Evolutionary conservation across 2,888 invertebrate genomes (phyloP), one percentile per base, ranked within the genome.

Genomic region (Cryptus armator): DNA sequence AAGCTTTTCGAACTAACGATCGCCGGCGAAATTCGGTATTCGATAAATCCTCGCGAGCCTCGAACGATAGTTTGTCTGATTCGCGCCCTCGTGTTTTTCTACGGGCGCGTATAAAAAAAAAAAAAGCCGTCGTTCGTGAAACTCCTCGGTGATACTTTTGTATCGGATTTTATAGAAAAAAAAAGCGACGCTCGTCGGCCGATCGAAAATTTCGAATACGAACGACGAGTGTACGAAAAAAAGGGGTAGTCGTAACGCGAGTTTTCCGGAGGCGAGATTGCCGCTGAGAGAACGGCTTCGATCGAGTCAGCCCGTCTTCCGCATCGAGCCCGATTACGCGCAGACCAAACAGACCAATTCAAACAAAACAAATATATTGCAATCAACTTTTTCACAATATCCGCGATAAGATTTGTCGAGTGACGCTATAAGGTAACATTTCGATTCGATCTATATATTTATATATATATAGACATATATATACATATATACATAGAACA

Each of bases 271-370:
- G 66, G 43, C 53, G 76, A 71, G 44, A 43, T 67, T 16, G 29
- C 56, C 68, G 51, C 74, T 74, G 44, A 37, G 12, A 70, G 64
- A 10, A 62, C 66, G 66, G 72, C 84, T 81, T 70, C 84, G 84
- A 84, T 81, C 81, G 81, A 84, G 84, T 84, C 84, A 80, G 71
- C 71, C 53, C 81, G 67, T 32, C 48, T 24, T 12, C 16, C n/a
- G 44, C 7, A 71, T 43, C 24, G 37, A 83, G 16, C 46, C 44
- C 70, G 68, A 16, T 46, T 59, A 46, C 53, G 64, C 12, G 51
- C 24, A 53, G 66, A 59, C 19, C 46, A 72, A n/a, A 37, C 19
- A 75, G 43, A 81, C 46, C 64, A 71, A 77, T 24, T 67, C 44
- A 32, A 24, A 19, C 3, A 66, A 44, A 19, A 46, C 44, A 67